Conservation (phyloP, 2,888 invertebrate species). For the Chymomyza procnemis region DNA sequence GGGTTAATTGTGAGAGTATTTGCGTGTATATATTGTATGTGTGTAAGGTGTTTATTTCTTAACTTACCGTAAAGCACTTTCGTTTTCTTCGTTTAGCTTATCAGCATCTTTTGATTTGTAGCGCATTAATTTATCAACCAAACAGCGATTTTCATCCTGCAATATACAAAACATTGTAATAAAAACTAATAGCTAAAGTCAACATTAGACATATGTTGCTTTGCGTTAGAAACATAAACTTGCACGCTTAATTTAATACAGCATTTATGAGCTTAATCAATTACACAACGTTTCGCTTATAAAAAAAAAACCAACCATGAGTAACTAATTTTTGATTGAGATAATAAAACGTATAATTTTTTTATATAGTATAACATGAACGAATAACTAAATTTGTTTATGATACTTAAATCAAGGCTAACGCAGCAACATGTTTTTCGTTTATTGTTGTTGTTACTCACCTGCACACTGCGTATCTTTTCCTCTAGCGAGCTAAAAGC, state of each 20-base stretch:
- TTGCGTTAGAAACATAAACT: not conserved
- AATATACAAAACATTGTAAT: constrained; percentile 68
- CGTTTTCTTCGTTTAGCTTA: constrained; percentile 97
- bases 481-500: constrained; percentile 94
- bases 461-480: constrained; percentile 90
- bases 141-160: constrained; percentile 91
- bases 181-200: not conserved
- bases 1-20: not conserved
- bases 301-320: not conserved
- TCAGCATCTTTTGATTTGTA: constrained; percentile 97
- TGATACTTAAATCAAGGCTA: constrained; percentile 31
- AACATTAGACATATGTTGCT: not conserved
- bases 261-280: constrained; percentile 7
- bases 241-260: not conserved
- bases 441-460: too few relatives aligned
- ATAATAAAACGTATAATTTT: not conserved
- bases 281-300: not conserved
- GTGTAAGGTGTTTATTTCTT: too few relatives aligned
- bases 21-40: not conserved
- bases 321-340: not conserved
- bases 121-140: constrained; percentile 92
- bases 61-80: constrained; percentile 91
- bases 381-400: not conserved
- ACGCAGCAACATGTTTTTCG: not conserved
- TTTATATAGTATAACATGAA: not conserved